phyloP scores from a whole-genome alignment of 1,140 invertebrate genomes.

The Lineus longissimus region DNA sequence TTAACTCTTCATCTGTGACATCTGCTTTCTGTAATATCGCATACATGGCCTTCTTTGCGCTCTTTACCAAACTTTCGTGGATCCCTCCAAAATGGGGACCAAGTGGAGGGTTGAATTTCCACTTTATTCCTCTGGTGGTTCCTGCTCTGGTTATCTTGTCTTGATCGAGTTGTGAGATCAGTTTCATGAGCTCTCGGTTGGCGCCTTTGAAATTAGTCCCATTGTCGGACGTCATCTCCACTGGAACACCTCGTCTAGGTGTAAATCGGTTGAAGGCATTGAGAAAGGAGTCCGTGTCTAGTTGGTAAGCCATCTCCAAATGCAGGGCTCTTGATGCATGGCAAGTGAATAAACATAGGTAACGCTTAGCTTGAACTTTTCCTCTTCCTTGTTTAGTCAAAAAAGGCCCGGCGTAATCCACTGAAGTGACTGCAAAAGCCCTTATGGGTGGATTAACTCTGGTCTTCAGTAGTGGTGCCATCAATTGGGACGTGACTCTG shows the following conservation, averaged over 20 bases:
- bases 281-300: neutral
- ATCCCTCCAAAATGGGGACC: conserved; percentile 5
- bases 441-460: neutral
- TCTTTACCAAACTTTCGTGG: conserved; percentile 8
- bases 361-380: conserved; percentile 2
- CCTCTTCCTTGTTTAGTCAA: conserved; percentile 10
- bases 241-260: neutral
- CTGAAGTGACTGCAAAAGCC: conserved; percentile 7
- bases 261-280: conserved; percentile 4
- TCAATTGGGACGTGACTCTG: conserved; percentile 5
- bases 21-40: too few species aligned
- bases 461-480: conserved; percentile 9
- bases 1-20: conserved; percentile 9
- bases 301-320: too few species aligned
- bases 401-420: conserved; percentile 11
- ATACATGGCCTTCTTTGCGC: too few species aligned
- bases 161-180: neutral
- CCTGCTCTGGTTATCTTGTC: neutral
- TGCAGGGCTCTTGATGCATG: neutral
- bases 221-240: neutral
- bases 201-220: conserved; percentile 13
- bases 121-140: conserved; percentile 6
- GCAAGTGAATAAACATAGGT: conserved; percentile 2
- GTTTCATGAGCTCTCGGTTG: neutral
- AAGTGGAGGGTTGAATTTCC: conserved; percentile 12